Evolutionary conservation across 92 coral and sea anemone genomes (phyloP).

Genomic region (Diadumene lineata): DNA sequence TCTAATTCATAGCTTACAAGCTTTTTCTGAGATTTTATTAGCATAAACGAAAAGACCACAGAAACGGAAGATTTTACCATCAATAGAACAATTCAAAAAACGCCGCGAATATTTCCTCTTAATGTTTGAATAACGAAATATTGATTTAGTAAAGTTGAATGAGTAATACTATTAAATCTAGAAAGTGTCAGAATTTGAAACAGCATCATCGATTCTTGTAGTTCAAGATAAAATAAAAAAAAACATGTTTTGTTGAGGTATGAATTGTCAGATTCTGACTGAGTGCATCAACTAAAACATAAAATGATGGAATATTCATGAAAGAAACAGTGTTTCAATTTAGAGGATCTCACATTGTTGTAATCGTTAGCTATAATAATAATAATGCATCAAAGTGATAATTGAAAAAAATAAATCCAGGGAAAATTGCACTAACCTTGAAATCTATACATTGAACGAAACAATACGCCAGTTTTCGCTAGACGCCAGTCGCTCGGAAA

Average conservation of each 20-base stretch:
- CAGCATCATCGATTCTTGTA: too few relatives aligned
- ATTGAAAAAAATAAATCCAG: slow-evolving; percentile 17
- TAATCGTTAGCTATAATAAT: slow-evolving; percentile 20
- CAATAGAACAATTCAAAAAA: too few relatives aligned
- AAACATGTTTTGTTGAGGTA: too few relatives aligned
- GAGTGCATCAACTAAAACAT: neutral
- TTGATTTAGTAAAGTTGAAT: too few relatives aligned
- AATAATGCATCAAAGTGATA: slow-evolving; percentile 15
- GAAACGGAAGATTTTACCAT: neutral
- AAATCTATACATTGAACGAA: slow-evolving; percentile 35
- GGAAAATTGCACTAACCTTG: slow-evolving; percentile 41
- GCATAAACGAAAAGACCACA: neutral
- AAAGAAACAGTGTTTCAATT: neutral
- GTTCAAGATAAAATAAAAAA: too few relatives aligned
- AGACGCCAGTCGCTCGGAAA: slow-evolving; percentile 28
- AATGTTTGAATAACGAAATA: too few relatives aligned
- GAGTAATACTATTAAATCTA: too few relatives aligned
- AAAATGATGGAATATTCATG: neutral
- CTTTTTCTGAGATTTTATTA: slow-evolving; percentile 1
- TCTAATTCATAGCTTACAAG: neutral
- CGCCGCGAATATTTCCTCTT: too few relatives aligned
- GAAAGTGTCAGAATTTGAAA: too few relatives aligned
- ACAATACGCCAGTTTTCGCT: slow-evolving; percentile 21
- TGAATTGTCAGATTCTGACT: too few relatives aligned
- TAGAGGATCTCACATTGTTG: neutral